Base-by-base conservation (phyloP, 2,797 vertebrate genomes). In the Premnoplex brunnescens region DNA sequence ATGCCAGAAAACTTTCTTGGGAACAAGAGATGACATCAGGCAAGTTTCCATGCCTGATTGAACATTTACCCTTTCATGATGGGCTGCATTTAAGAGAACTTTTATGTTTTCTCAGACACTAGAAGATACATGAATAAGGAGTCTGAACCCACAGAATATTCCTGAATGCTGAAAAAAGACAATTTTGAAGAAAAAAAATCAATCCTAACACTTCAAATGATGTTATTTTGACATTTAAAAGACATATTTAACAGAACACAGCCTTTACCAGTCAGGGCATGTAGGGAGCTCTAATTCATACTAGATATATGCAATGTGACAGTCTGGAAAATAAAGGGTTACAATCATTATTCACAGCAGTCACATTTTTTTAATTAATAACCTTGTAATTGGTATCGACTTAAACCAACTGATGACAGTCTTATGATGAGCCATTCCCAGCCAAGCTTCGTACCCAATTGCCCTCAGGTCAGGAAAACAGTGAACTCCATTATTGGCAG, bases 361-460 rank as follows among this genome's bases (percentile, higher is more conserved):
- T 96, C 96, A 96, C 97, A 89, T 93, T 94, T 88, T 97, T 98
- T 97, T 98, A 98, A 98, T 98, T 98, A 98, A 94, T 97, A 98
- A 93, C 88, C 71, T 85, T 91, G 95, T 98, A 98, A 98, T 97
- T 98, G 97, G 95, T 95, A 98, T 97, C 4, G 98, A 98, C 95
- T 96, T 96, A 86, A 96, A 97, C 85, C 92, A 95, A 96, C 95
- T 80, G 96, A 97, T 97, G 94, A 96, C 92, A 96, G 97, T 97
- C 97, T 93, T 97, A 97, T 97, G 97, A 98, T 76, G 77, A 97
- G 75, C 85, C 88, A 72, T 96, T 94, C 88, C 90, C 76, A 85
- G 94, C 96, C 95, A 97, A 92, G 68, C 88, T 94, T 94, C 28
- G 24, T 93, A 90, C 75, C 68, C 93, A 87, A 73, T 41, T 95